Percentiles rank a stretch among this genome's conserved stretches.
These are phyloP conservation scores for Adelphocoris suturalis DNA, from an alignment of 2,888 invertebrate genomes.

Conservation along the genomic window DNA sequence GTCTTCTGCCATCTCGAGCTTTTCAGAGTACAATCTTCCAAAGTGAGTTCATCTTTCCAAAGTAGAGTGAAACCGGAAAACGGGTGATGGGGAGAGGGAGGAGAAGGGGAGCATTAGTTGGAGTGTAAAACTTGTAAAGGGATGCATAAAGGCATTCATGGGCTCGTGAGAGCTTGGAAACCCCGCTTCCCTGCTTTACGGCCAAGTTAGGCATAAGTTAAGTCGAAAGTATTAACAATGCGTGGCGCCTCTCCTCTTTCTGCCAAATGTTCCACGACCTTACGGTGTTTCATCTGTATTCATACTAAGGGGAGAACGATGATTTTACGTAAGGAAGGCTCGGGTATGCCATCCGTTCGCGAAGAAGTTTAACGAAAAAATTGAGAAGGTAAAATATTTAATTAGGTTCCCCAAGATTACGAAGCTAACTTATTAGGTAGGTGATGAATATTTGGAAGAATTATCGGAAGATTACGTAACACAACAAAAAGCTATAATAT, in stretches of 20 bases:
- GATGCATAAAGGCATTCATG: constrained; percentile 38
- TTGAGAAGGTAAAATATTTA: no score
- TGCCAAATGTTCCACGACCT: constrained; percentile 9
- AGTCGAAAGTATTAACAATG: constrained; percentile 29
- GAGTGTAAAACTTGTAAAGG: constrained; percentile 35
- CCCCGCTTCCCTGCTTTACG: constrained; percentile 16
- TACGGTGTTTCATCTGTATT: neutral
- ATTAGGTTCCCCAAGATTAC: no score
- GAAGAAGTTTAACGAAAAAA: no score
- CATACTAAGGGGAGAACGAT: neutral
- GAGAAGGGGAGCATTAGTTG: constrained; percentile 14
- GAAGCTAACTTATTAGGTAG: no score
- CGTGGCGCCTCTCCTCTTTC: neutral
- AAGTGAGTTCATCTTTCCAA: constrained; percentile 40
- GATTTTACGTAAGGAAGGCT: no score
- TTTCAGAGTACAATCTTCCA: constrained; percentile 33
- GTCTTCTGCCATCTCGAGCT: neutral
- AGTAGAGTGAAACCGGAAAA: constrained; percentile 38
- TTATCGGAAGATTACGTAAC: no score
- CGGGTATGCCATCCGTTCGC: no score
- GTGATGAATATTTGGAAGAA: no score
- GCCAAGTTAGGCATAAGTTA: constrained; percentile 20
- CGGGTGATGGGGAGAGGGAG: neutral
- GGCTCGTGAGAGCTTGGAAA: constrained; percentile 11
- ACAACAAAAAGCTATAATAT: no score